Evolutionary conservation across 2,113 vertebrate species (phyloP), one percentile per base, ranked within the genome.

Genomic region (Craseonycteris thonglongyai): DNA sequence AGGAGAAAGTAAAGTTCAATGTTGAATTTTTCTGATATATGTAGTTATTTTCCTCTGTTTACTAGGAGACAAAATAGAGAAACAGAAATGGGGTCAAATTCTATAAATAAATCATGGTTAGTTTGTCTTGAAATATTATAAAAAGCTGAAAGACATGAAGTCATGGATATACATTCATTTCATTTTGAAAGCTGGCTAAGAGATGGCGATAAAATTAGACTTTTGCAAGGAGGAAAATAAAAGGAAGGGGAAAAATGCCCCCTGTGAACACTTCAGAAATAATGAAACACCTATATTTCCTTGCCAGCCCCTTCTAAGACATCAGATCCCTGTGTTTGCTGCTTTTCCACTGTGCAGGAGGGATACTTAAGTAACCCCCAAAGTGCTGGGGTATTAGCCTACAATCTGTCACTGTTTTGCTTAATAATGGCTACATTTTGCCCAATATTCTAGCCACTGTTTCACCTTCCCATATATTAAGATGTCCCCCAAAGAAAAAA

Each of bases 1-100:
- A 72, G 87, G 88, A 90, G 95, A 93, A 96, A 96, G 84, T 72
- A 95, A 96, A 96, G 97, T 96, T 97, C 95, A 96, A 85, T 81
- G 93, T 91, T 95, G 90, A 97, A 96, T 95, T 96, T 97, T 72
- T 80, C 78, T 96, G 93, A 96, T 96, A 88, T 88, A 96, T 94
- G 95, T 94, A 93, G 61, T 49, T 84, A 59, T 90, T 96, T 95
- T 30, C 81, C 71, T 96, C 71, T 94, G 89, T 96, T 97, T 97
- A 96, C 75, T 92, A 96, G 76, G 95, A 97, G 96, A 95, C 87
- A 94, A 97, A 96, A 90, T 45, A 78, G 79, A 93, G 89, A 88
- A 96, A 66, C 42, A 94, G 90, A 92, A 97, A 95, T 75, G 59
- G 71, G 88, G 95, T 85, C 56, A 88, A 93, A 85, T 79, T 84